These are phyloP conservation scores for Falco cherrug DNA, from an alignment of 2,797 vertebrate genomes.

Conservation along the genomic window DNA sequence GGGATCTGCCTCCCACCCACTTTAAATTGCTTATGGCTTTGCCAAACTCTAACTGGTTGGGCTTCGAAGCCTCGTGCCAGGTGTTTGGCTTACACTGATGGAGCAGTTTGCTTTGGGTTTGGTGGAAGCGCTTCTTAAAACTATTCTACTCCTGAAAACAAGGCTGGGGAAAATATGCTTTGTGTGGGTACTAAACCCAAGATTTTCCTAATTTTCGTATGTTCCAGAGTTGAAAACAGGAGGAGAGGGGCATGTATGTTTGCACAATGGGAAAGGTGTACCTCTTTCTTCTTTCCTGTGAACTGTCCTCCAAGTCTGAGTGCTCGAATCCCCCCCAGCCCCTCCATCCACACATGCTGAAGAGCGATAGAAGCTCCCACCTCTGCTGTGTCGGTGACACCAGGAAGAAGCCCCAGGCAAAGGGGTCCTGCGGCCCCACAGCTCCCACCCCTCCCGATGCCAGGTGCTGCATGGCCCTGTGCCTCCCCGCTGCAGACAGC, in stretches of 20 bases:
- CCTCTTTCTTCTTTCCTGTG: neutral
- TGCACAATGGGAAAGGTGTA: neutral
- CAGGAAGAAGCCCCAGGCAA: neutral
- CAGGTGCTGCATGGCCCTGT: rapidly evolving
- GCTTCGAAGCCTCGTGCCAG: neutral
- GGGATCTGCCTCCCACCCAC: neutral
- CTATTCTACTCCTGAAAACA: neutral
- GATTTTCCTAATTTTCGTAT: neutral
- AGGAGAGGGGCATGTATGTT: neutral
- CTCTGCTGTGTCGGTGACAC: rapidly evolving
- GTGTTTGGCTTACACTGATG: neutral
- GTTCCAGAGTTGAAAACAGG: neutral
- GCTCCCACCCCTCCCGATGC: neutral
- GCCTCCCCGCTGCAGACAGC: neutral
- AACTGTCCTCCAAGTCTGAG: neutral
- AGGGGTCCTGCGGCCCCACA: rapidly evolving
- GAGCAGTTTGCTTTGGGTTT: neutral
- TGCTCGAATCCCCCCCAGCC: neutral
- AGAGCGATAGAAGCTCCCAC: neutral
- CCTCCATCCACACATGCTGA: neutral
- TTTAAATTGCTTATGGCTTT: neutral
- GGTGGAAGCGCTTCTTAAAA: neutral
- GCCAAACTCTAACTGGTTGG: neutral
- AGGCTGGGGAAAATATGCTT: neutral
- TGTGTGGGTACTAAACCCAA: neutral